These are phyloP conservation scores for Danio rerio DNA, from an alignment of 2,113 vertebrate genomes.

Conservation along the genomic window GRCz12tu NC_133184.1:41613001-41613500, in stretches of 20 bases:
- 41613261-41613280: neutral
- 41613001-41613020: too few species aligned
- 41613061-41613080: too few species aligned
- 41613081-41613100: too few species aligned
- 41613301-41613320: neutral
- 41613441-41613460: slow-evolving; percentile 33
- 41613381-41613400: neutral
- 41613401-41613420: neutral
- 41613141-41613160: too few species aligned
- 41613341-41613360: slow-evolving; percentile 26
- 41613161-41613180: too few species aligned
- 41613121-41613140: too few species aligned
- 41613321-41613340: neutral
- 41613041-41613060: too few species aligned
- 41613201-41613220: neutral
- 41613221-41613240: neutral
- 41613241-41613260: neutral
- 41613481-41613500: slow-evolving; percentile 23
- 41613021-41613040: too few species aligned
- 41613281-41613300: neutral
- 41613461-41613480: slow-evolving; percentile 47
- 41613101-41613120: too few species aligned
- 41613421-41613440: slow-evolving; percentile 30
- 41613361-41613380: slow-evolving; percentile 19
- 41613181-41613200: too few species aligned